Evolutionary conservation across 2,113 vertebrate genomes (phyloP).

Genomic region (Grammomys dolichurus): DNA sequence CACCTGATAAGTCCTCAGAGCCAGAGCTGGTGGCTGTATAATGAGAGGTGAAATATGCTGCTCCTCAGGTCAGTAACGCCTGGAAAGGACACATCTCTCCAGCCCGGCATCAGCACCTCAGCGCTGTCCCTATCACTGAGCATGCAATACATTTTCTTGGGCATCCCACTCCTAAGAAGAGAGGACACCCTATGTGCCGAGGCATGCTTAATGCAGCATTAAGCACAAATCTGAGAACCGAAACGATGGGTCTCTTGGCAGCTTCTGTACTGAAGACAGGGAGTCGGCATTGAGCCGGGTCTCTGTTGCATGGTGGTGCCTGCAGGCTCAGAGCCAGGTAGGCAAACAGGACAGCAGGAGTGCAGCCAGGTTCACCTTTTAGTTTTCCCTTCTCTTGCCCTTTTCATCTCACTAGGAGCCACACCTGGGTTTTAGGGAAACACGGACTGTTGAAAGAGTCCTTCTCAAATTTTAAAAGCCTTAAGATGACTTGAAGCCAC

Average conservation of each 20-base stretch:
- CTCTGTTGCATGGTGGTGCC: fast-evolving
- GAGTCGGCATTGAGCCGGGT: fast-evolving
- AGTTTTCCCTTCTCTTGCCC: not conserved
- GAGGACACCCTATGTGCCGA: not conserved
- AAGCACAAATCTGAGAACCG: too few species aligned
- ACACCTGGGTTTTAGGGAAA: not conserved
- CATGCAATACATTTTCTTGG: not conserved
- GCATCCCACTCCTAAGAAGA: not conserved
- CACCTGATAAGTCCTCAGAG: not conserved
- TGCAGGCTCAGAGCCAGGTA: not conserved
- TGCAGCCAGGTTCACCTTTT: not conserved
- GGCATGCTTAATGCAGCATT: not conserved
- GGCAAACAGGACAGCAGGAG: fast-evolving
- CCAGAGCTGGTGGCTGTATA: not conserved
- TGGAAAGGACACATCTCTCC: not conserved
- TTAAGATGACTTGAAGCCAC: not conserved
- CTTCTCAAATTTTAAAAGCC: not conserved
- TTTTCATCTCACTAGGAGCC: not conserved
- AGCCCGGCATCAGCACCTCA: fast-evolving
- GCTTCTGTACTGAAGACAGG: fast-evolving
- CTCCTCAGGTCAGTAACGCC: not conserved
- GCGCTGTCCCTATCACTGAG: not conserved
- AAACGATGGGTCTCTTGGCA: not conserved
- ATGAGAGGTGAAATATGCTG: fast-evolving
- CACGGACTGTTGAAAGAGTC: not conserved